Evolutionary conservation across 2,888 invertebrate genomes (phyloP).

Genomic region (Oxycera nigricornis): DNA sequence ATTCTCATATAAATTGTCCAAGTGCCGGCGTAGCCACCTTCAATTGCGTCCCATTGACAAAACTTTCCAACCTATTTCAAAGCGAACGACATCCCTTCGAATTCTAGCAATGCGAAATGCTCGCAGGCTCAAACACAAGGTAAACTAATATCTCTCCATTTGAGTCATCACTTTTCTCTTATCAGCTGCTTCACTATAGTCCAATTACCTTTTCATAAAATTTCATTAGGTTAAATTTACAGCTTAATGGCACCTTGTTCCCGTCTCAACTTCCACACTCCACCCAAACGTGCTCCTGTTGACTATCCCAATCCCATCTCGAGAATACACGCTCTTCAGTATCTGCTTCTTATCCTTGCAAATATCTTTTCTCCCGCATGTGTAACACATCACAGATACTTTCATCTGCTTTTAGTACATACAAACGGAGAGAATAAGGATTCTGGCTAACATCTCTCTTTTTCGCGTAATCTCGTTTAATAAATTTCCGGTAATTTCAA

Average conservation of each 20-base stretch:
- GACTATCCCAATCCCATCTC: too few relatives aligned
- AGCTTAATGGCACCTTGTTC: constrained; percentile 40
- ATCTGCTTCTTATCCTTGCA: not conserved
- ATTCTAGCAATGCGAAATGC: not conserved
- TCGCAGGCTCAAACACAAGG: not conserved
- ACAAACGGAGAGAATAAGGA: constrained; percentile 24
- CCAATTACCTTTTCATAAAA: constrained; percentile 47
- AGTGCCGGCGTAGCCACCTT: not conserved
- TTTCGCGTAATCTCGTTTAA: constrained; percentile 43
- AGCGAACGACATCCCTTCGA: not conserved
- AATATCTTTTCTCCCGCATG: constrained; percentile 31
- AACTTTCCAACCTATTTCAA: not conserved
- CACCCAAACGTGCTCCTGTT: not conserved
- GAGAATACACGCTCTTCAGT: too few relatives aligned
- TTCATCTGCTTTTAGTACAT: constrained; percentile 16
- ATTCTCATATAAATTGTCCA: not conserved
- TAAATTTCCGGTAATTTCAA: constrained; percentile 45
- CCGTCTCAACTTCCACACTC: constrained; percentile 8
- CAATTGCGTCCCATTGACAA: not conserved
- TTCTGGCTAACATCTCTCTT: constrained; percentile 30
- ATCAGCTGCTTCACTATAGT: constrained; percentile 44
- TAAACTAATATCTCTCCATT: not conserved
- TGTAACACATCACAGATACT: constrained; percentile 13
- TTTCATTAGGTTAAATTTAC: constrained; percentile 45
- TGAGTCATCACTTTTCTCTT: constrained; percentile 26